Base-by-base conservation (phyloP, 1,140 invertebrate species). In the Drosophila lacteicornis region DNA sequence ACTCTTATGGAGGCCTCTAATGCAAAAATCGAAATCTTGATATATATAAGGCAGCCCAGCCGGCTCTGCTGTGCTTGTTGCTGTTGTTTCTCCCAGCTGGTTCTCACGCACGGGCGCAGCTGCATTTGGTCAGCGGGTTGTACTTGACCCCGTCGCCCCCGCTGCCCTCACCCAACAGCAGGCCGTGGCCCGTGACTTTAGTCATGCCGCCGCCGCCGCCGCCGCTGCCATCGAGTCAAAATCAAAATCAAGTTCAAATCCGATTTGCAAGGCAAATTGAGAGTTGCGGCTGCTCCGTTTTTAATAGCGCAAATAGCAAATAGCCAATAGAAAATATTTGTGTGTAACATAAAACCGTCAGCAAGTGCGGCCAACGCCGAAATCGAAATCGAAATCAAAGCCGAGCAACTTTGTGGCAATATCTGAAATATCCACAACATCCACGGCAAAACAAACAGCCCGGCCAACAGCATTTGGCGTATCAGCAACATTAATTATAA, bases 401-500 rank as follows among this genome's bases (percentile, higher is more conserved):
- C 8, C 50, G 36, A 56, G 46, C 68, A 74, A 74, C 70, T 74
- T 73, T 74, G 70, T 73, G 43, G 45, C 66, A 67, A 67, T 60
- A 36, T 49, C 22, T 59, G 45, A 69, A 70, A 17, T 70, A 70
- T 53, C 61, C 47, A 68, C 62, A 55, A 25, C 60, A 42, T 56
- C 59, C 11, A 59, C 46, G 58, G 30, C 65, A 33, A 63, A 58
- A 71, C 65, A 71, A 69, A 71, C 65, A 76, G 76, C 55, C 66
- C 69, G 65, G 82, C 50, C 66, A 70, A 84, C 82, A 51, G 56
- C 66, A 74, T 74, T 74, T 90, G 61, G 68, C 71, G 65, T 90
- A 90, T 90, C 85, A 90, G 70, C 81, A 90, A 90, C 86, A 90
- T 90, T 90, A 90, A 90, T 90, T 90, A 90, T 90, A 91, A 85